A percentile compares a stretch with the other conserved stretches of the same genome.
Evolutionary conservation across 1,140 invertebrate species (phyloP).

Genomic region (Rhagoletis pomonella): DNA sequence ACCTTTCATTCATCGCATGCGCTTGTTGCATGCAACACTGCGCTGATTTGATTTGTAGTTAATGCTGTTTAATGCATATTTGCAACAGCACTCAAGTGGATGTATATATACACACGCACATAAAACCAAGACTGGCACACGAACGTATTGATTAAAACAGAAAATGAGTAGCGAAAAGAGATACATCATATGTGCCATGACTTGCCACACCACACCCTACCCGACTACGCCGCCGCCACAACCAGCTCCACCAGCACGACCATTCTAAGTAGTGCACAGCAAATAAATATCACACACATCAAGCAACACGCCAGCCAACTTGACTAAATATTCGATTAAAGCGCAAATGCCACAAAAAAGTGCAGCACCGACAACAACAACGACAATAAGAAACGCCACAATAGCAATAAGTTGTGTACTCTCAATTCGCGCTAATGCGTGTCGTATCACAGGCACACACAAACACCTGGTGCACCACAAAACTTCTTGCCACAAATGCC

Average conservation of each 20-base stretch:
- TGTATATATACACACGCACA: neutral
- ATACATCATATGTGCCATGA: constrained; percentile 30
- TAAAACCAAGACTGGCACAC: neutral
- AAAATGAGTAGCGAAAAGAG: constrained; percentile 12
- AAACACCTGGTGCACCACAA: neutral
- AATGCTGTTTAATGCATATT: constrained; percentile 45
- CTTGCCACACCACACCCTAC: constrained; percentile 29
- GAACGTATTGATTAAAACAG: neutral
- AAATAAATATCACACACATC: neutral
- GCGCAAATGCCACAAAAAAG: constrained; percentile 15
- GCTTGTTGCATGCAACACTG: constrained; percentile 2
- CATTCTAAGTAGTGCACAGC: neutral
- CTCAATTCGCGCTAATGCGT: constrained; percentile 72
- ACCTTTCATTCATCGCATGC: constrained; percentile 18
- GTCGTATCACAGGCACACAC: constrained; percentile 58
- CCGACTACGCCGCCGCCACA: neutral
- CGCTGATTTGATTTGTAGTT: constrained; percentile 10
- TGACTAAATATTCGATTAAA: constrained; percentile 47
- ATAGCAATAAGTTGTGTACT: neutral
- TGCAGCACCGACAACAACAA: neutral
- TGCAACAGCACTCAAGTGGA: constrained; percentile 6
- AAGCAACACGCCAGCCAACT: constrained; percentile 24
- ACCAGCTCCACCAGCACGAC: neutral
- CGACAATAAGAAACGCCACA: neutral
- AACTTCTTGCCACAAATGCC: constrained; percentile 66